Evolutionary conservation across 1,140 invertebrate species (phyloP), one percentile per base, ranked within the genome.

Genomic region (Anoplophora glabripennis): DNA sequence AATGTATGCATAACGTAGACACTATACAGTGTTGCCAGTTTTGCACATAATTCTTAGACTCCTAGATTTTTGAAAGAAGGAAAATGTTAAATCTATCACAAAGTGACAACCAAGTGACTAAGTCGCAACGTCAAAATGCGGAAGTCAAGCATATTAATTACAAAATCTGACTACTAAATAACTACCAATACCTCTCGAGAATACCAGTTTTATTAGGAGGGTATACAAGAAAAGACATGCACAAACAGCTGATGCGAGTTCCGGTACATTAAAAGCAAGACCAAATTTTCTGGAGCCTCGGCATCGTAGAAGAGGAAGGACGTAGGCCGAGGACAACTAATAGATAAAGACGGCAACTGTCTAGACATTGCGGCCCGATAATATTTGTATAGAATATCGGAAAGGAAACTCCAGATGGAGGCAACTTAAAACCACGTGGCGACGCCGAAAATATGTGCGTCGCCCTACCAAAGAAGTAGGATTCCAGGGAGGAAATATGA

Each of bases 401-500:
- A 46, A 46, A 46, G 44, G 44, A 18, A 46, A 46, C 44, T 46
- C 44, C 44, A 46, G 44, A 46, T 46, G 44, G 44, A 46, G 11
- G 17, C 44, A 18, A 46, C 44, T 46, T 14, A 46, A 46, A 46
- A 46, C 44, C 44, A 46, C 44, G 44, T 46, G 18, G 44, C 44
- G 44, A 46, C 44, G 44, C 44, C 28, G 18, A 46, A 46, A 46
- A 46, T 46, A 46, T 11, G 18, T 10, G 17, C 44, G 44, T 21
- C 44, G 44, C 44, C 44, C 14, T 46, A 15, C 44, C 14, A 46
- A 46, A 46, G 17, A 46, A 46, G 44, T 46, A 46, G 44, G 44
- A 46, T 28, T 28, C 21, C 21, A 5, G 5, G 21, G 21, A 5
- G 5, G 21, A 5, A 28, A 28, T 28, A 28, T 5, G 5, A 28